Conservation (phyloP, 2,888 invertebrate species). For the Neoascia interrupta region DNA sequence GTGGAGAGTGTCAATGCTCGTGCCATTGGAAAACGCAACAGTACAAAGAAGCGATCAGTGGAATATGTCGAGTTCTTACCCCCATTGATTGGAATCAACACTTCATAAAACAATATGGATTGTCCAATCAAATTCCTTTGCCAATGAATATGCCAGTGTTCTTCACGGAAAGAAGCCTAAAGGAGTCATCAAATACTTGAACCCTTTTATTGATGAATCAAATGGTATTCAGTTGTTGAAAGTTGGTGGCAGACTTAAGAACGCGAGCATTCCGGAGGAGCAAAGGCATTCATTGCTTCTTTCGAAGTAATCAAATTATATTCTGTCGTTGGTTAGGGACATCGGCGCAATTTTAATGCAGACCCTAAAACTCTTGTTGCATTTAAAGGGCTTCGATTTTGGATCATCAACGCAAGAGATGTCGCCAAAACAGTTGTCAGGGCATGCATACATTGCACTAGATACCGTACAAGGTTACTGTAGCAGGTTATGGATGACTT, state of each 20-base stretch:
- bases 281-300: not conserved
- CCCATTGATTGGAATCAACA: too few relatives aligned
- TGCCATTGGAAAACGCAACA: too few relatives aligned
- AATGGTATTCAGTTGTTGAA: not conserved
- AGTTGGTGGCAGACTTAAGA: not conserved
- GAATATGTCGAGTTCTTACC: not conserved
- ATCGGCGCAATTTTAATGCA: not conserved
- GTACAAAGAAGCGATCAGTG: not conserved
- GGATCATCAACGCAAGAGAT: not conserved
- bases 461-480: conserved; percentile 32
- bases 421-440: not conserved
- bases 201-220: not conserved
- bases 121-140: too few relatives aligned
- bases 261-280: not conserved
- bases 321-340: not conserved
- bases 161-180: conserved; percentile 43
- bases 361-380: not conserved
- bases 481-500: conserved; percentile 14
- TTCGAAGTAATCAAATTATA: not conserved
- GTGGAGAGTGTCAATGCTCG: too few relatives aligned
- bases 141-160: too few relatives aligned
- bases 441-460: conserved; percentile 32
- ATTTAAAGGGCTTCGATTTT: not conserved
- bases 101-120: too few relatives aligned
- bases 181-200: conserved; percentile 51